A percentile compares a stretch with the other conserved stretches of the same genome.
Conservation (phyloP, 2,113 vertebrate genomes). For the Loxodonta africana region DNA sequence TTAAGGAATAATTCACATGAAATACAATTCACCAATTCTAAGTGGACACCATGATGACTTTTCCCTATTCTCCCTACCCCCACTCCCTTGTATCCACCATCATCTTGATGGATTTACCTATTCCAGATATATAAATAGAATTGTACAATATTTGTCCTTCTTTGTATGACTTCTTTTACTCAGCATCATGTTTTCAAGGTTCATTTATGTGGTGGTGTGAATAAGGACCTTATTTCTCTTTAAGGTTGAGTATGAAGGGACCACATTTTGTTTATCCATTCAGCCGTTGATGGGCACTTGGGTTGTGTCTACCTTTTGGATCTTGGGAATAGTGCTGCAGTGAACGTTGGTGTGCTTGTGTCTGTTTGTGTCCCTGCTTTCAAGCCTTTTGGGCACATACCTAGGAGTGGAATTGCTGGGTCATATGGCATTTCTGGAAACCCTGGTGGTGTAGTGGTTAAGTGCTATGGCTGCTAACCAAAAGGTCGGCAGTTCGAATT, state of each 20-base stretch:
- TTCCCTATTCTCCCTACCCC: neutral
- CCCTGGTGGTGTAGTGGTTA: no score
- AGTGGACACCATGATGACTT: neutral
- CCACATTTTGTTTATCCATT: neutral
- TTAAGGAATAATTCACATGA: neutral
- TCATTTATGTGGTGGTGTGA: neutral
- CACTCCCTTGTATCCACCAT: no score
- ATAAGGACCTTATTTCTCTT: neutral
- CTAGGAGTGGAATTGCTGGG: neutral
- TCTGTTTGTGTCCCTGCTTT: neutral
- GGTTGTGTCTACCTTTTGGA: neutral
- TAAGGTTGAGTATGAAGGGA: no score
- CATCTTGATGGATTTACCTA: neutral
- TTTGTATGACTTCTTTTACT: neutral
- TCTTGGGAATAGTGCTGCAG: no score
- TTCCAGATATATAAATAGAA: neutral
- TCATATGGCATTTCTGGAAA: no score
- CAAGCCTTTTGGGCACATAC: neutral
- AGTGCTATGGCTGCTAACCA: no score
- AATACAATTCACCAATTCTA: neutral
- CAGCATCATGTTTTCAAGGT: neutral
- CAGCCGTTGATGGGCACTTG: neutral
- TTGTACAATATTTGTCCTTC: neutral
- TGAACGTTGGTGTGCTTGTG: neutral
- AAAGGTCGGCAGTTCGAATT: no score